These are phyloP conservation scores for Diarsia rubi DNA, from an alignment of 2,888 invertebrate species.

Conservation along the genomic window DNA sequence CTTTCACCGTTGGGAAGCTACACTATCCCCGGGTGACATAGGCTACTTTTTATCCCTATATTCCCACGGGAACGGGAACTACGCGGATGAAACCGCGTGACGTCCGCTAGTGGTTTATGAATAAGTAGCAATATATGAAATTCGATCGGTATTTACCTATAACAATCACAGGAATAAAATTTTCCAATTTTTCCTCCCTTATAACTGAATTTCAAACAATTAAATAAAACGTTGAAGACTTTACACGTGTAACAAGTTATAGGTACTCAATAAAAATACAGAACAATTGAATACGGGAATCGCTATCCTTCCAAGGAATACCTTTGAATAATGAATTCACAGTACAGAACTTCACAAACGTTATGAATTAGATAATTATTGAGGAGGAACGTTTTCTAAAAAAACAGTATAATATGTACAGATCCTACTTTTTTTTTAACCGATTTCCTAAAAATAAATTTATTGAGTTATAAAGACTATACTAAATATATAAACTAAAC, in stretches of 20 bases:
- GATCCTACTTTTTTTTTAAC: too few species aligned
- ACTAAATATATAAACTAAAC: too few species aligned
- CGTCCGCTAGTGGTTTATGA: too few species aligned
- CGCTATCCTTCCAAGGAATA: constrained; percentile 61
- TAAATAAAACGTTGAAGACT: neutral
- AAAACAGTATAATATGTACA: too few species aligned
- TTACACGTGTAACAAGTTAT: constrained; percentile 29
- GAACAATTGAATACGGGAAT: constrained; percentile 65
- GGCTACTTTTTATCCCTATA: too few species aligned
- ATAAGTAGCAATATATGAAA: neutral
- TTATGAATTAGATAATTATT: neutral
- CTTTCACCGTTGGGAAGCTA: too few species aligned
- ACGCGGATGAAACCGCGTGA: too few species aligned
- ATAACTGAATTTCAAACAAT: neutral
- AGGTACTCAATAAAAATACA: constrained; percentile 39
- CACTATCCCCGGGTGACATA: too few species aligned
- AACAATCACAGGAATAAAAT: neutral
- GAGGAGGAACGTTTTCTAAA: neutral
- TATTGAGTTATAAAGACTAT: too few species aligned
- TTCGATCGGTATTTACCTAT: neutral
- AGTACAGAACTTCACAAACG: neutral
- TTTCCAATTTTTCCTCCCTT: neutral
- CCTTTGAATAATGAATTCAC: constrained; percentile 69
- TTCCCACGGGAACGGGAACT: too few species aligned
- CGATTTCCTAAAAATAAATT: too few species aligned